Base-by-base conservation (phyloP, 2,888 invertebrate genomes). In the Lucinisca nassula region DNA sequence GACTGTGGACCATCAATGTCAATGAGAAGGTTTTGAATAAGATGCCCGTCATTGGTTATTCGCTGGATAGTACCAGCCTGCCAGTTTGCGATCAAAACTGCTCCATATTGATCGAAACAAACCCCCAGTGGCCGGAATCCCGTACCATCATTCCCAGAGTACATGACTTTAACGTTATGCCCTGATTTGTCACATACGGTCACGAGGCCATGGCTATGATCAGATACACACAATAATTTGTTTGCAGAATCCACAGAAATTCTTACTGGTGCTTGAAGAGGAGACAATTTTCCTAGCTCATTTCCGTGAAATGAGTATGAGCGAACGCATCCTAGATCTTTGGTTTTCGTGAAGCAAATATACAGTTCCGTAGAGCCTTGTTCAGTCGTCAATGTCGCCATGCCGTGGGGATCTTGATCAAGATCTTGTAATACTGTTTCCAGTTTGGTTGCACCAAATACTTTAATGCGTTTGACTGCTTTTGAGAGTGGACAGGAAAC, bases 31-130 rank as follows among this genome's bases (percentile, higher is more conserved):
- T 76, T 76, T 27, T 73, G 78, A 12, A 86, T 38, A 10, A 40
- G 37, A 27, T 2, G 38, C n/a, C 86, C 89, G 17, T 89, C 86
- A 14, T 35, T 67, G 12, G 82, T 49, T 61, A 89, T 76, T 35
- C 76, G 37, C n/a, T 70, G 78, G 8, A 89, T 82, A 10, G 40
- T 58, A 2, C 73, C 75, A 27, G 24, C 49, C n/a, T 75, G 30
- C 89, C 89, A 89, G 27, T 89, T 84, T 12, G 89, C 84, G 45
- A 89, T 79, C 1, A 89, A n/a, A n/a, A 86, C 79, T 24, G 76
- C 49, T 32, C 89, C 89, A 49, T 38, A 55, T 10, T 38, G 21
- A 58, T 89, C 86, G 67, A 89, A 89, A 55, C 89, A 86, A 32
- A 89, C 86, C 10, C 89, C 89, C 24, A 89, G 45, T 24, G 89